Evolutionary conservation across 2,797 vertebrate genomes (phyloP), one percentile per base, ranked within the genome.

Genomic region (Silurus aristotelis): DNA sequence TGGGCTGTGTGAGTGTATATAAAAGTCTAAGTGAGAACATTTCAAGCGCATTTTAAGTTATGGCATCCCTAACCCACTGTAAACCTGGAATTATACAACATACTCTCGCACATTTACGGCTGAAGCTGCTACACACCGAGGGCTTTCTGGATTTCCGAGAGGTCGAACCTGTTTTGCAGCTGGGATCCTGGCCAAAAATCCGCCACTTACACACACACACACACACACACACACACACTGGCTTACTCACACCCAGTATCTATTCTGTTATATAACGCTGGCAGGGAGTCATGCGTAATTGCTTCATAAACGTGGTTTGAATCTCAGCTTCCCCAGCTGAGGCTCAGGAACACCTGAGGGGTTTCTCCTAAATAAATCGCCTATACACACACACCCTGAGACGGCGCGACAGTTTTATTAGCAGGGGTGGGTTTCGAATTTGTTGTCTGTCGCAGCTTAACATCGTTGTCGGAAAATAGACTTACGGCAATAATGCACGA

Each of bases 1-100:
- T 75, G 71, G 25, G 83, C 25, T 64, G n/a, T 77, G 84, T 46
- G 84, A 84, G 80, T 87, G 83, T 80, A 55, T 87, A 80, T 75
- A 81, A 84, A 70, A 55, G 87, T 85, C 66, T 85, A 79, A 86
- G 80, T 46, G 83, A 60, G 56, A 78, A 60, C 77, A 82, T 84
- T 88, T 83, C 85, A 85, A 83, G 83, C 71, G 81, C 70, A 81
- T 88, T 82, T 86, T 78, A 86, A 81, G 80, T 89, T 88, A 80
- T 79, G 67, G 76, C 70, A 68, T 76, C 19, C 60, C 67, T 73
- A 84, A 85, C 48, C 76, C 76, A 43, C 27, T 43, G 86, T 84
- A 70, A 84, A 66, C 46, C 46, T 73, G 75, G 71, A 79, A 81
- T 87, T 87, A 83, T 83, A 86, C 85, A 85, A 76, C 25, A 3